Evolutionary conservation across 2,797 vertebrate species (phyloP).

Genomic region (Dryobates pubescens): DNA sequence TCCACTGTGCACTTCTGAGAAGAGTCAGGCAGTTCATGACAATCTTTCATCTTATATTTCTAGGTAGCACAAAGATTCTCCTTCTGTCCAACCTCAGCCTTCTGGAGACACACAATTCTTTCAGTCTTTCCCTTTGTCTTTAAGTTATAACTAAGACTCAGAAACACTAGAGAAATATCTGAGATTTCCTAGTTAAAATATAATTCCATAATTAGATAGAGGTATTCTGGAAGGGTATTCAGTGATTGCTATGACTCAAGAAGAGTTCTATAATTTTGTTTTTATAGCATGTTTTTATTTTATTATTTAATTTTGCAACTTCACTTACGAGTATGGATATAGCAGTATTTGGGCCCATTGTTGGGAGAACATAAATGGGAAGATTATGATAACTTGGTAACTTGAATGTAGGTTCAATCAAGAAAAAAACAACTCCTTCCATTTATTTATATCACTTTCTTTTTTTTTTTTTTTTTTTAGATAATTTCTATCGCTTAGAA

Average conservation of each 20-base stretch:
- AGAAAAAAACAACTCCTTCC: not conserved
- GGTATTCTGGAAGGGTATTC: not conserved
- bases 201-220: not conserved
- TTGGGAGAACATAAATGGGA: not conserved
- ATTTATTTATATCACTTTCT: not conserved
- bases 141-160: not conserved
- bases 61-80: not conserved
- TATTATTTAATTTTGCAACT: not conserved
- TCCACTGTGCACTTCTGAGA: not conserved
- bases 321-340: not conserved
- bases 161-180: not conserved
- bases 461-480: conserved; percentile 52
- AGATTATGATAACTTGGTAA: not conserved
- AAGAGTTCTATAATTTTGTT: not conserved
- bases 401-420: not conserved
- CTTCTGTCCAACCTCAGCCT: not conserved
- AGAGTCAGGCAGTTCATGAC: not conserved
- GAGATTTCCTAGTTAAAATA: not conserved
- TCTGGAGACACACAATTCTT: not conserved
- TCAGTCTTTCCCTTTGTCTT: not conserved
- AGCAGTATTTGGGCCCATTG: not conserved
- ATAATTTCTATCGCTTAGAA: conserved; percentile 75
- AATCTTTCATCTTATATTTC: not conserved
- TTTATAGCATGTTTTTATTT: not conserved
- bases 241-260: not conserved